phyloP scores from a whole-genome alignment of 2,113 vertebrate species.

The Triplophysa rosa region DNA sequence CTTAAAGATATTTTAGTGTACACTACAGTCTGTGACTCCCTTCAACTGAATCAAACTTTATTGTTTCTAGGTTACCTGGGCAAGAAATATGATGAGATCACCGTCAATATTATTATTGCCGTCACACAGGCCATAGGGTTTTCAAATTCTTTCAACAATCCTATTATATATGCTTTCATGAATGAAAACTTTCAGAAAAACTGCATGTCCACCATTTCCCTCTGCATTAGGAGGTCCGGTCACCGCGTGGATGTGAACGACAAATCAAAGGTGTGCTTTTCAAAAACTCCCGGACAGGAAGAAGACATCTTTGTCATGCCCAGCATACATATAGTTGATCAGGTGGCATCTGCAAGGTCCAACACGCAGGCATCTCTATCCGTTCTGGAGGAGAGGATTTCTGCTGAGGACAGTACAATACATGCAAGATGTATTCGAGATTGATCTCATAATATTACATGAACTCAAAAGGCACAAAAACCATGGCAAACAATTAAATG shows the following conservation, averaged over 20 bases:
- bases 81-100: constrained; percentile 75
- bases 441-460: neutral
- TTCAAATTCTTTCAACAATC: constrained; percentile 84
- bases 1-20: neutral
- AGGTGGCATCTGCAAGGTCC: neutral
- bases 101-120: constrained; percentile 75
- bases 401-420: neutral
- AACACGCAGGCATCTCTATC: neutral
- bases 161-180: constrained; percentile 83
- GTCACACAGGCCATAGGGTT: constrained; percentile 81
- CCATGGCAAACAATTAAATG: neutral
- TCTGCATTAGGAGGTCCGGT: constrained; percentile 58
- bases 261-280: constrained; percentile 7
- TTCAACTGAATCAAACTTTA: neutral
- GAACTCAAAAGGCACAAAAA: neutral
- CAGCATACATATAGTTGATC: constrained; percentile 10
- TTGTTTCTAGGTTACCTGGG: constrained; percentile 73
- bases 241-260: constrained; percentile 40
- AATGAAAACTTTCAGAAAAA: constrained; percentile 84
- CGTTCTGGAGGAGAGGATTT: neutral
- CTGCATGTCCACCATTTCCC: constrained; percentile 74
- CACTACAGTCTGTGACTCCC: neutral
- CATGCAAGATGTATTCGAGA: neutral
- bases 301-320: neutral
- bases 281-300: constrained; percentile 14